Base-by-base conservation (phyloP, 2,888 invertebrate species). In the Pediacus dermestoides region DNA sequence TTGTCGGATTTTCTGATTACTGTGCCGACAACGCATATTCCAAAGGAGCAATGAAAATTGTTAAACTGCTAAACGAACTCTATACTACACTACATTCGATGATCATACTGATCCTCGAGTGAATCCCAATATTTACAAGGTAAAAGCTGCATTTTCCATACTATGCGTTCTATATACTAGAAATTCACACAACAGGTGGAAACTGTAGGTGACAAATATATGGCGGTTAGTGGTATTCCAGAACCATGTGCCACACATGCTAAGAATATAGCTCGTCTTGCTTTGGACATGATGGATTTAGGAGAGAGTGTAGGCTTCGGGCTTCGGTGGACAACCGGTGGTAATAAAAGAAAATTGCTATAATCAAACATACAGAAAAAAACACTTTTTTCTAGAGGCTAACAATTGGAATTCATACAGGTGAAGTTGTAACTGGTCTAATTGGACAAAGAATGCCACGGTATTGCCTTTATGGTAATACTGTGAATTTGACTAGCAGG, bases 121-220 rank as follows among this genome's bases (percentile, higher is more conserved):
- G 55, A 93, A 94, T 71, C 88, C 92, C 21, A 89, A 94, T 66
- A 90, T 94, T 34, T 95, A 93, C 65, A 95, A 95, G 85, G 94
- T 92, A 68, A 21, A n/a, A n/a, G 6, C 6, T 21, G 21, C 6
- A 21, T 7, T 21, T 21, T 21, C n/a, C n/a, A n/a, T 21, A 9
- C 11, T 26, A 26, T 26, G n/a, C 26, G 4, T 6, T 4, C 4
- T 26, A 26, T 26, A 7, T 26, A 11, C 7, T 44, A n/a, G n/a
- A n/a, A n/a, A n/a, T n/a, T n/a, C n/a, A n/a, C 25, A 6, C 4
- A 55, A 6, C 60, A 94, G 94, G 94, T 96, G 43, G 95, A 96
- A 72, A 96, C 95, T 7, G 92, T 95, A 12, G 95, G 95, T 42
- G 95, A 95, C 70, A 95, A 95, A 68, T 96, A 96, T 67, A 96